Conservation (phyloP, 2,797 vertebrate genomes). For the Pempheris klunzingeri region DNA sequence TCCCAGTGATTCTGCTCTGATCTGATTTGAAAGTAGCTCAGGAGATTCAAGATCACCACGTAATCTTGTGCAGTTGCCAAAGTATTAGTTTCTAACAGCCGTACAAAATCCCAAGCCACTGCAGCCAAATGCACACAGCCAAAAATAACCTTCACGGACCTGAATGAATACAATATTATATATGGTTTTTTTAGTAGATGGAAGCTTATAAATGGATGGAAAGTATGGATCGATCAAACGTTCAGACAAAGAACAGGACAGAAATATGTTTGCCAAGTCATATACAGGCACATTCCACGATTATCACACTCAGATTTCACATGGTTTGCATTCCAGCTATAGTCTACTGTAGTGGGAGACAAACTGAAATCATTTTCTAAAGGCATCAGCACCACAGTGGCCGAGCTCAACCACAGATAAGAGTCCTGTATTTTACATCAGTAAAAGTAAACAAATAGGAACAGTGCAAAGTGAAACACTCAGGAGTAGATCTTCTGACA, state of each 20-base stretch:
- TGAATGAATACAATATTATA: slow-evolving; percentile 12
- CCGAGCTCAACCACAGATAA: neutral
- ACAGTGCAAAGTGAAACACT: neutral
- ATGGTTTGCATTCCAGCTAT: slow-evolving; percentile 26
- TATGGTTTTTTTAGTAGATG: neutral
- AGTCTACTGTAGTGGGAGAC: neutral
- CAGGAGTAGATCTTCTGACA: neutral
- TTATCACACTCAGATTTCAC: slow-evolving; percentile 28
- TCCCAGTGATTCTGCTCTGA: slow-evolving; percentile 57
- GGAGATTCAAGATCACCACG: slow-evolving; percentile 69
- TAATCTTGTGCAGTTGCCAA: slow-evolving; percentile 70
- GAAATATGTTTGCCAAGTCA: neutral
- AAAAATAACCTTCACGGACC: slow-evolving; percentile 23
- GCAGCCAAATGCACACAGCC: slow-evolving; percentile 46
- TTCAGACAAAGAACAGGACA: neutral
- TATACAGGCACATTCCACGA: neutral
- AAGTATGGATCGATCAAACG: neutral
- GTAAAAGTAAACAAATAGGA: neutral
- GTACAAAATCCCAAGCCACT: slow-evolving; percentile 54
- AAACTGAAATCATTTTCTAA: neutral
- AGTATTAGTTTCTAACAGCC: slow-evolving; percentile 70
- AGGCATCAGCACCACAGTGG: neutral
- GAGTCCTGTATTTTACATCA: neutral
- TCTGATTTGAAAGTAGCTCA: slow-evolving; percentile 73
- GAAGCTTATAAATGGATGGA: slow-evolving; percentile 18